Base-by-base conservation (phyloP, 2,888 invertebrate species). In the Ophioninae sp. region DNA sequence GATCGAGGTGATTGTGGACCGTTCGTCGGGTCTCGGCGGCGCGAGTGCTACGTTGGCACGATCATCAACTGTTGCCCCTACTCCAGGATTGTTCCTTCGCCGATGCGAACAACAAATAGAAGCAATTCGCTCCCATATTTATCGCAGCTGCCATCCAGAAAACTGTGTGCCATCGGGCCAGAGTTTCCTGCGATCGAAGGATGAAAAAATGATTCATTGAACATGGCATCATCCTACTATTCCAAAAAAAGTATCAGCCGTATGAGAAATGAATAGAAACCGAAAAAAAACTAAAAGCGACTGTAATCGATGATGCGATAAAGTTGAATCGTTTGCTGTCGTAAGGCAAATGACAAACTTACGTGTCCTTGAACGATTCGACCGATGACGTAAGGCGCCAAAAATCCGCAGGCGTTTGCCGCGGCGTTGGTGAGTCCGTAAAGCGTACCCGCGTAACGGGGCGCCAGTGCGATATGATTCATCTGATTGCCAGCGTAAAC, bases 381-480 rank as follows among this genome's bases (percentile, higher is more conserved):
- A 17, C 97, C 97, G 73, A 96, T 96, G 44, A 96, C 95, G 88
- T 96, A 97, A 0, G 97, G 97, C 23, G 97, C 97, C 86, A 97
- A 92, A 91, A 97, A 97, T 0, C 97, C 97, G 89, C 97, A 97
- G 75, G 96, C 95, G 90, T 97, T 97, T 37, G 96, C 95, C 0
- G 97, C 96, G 0, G 97, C 96, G 91, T 97, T 97, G 0, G 97
- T 97, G 17, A 97, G 95, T 1, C 97, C 97, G 89, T 97, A 97
- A 95, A 97, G 95, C 0, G 97, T 97, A 62, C 97, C 87, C 96
- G 1, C 97, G 91, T 95, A 97, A 90, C 95, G 95, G 0, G 97
- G 97, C 89, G 97, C 97, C 37, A 97, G 93, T 30, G 96, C 95
- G 62, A 97, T 96, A 91, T 97, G 97, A 93, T 97, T 97, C 96